A percentile compares a stretch with the other conserved stretches of the same genome.
These are phyloP conservation scores for Cecidostiba fungosa DNA, from an alignment of 2,888 invertebrate genomes.

Conservation along the genomic window DNA sequence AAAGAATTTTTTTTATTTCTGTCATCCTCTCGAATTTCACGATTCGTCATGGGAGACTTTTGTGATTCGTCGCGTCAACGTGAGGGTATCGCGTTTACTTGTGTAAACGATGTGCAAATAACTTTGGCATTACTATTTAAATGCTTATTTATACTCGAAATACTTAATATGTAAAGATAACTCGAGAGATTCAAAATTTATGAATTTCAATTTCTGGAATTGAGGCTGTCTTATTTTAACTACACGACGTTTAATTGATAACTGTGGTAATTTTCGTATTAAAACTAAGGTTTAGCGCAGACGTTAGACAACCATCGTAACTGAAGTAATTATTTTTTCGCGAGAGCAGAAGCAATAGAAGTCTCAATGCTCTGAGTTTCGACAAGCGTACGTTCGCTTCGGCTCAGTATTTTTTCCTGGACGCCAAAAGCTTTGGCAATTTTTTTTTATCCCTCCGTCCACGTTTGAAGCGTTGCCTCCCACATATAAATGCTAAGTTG, in stretches of 20 bases:
- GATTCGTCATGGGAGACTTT: conserved; percentile 9
- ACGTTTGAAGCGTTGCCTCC: conserved; percentile 59
- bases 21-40: neutral
- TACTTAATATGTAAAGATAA: neutral
- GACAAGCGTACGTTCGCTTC: neutral
- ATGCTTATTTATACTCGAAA: conserved; percentile 6
- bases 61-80: conserved; percentile 19
- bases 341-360: neutral
- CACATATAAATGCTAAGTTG: conserved; percentile 61
- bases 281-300: neutral
- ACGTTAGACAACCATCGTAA: neutral
- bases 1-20: conserved; percentile 51
- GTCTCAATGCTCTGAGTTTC: neutral
- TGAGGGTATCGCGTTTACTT: neutral
- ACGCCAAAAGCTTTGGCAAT: conserved; percentile 17
- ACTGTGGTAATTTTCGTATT: neutral
- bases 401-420: conserved; percentile 1
- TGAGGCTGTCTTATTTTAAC: neutral
- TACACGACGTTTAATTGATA: neutral
- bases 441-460: conserved; percentile 46
- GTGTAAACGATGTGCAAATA: conserved; percentile 1
- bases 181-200: neutral
- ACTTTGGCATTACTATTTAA: neutral
- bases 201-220: conserved; percentile 4
- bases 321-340: neutral